A percentile compares a stretch with the other conserved stretches of the same genome.
phyloP scores from a whole-genome alignment of 2,797 vertebrate species.

The Cirrhinus mrigala region DNA sequence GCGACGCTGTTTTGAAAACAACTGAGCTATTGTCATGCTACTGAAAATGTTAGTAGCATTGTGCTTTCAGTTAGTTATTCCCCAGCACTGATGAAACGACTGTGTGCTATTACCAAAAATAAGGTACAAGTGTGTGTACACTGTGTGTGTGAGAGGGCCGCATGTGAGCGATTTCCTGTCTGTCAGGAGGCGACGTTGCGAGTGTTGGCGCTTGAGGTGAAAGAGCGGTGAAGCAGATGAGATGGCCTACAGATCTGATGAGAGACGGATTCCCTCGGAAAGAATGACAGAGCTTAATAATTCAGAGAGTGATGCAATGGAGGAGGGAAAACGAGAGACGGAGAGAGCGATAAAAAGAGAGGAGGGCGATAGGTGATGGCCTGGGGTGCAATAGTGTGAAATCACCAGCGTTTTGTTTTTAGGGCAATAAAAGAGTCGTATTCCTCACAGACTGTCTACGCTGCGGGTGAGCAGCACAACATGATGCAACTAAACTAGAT shows the following conservation, averaged over 20 bases:
- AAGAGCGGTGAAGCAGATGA: conserved; percentile 75
- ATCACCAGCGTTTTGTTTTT: conserved; percentile 29
- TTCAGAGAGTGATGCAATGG: conserved; percentile 67
- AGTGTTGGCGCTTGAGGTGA: conserved; percentile 67
- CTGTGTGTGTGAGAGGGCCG: conserved; percentile 48
- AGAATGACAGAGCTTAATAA: conserved; percentile 77
- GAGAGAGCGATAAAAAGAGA: conserved; percentile 38
- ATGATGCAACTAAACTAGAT: conserved; percentile 22
- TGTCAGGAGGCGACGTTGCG: conserved; percentile 71
- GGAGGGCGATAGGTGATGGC: conserved; percentile 37
- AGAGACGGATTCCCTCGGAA: conserved; percentile 71
- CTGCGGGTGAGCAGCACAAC: conserved; percentile 1
- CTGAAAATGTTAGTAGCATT: not conserved
- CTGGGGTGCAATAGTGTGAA: conserved; percentile 47
- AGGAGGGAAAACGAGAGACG: conserved; percentile 47
- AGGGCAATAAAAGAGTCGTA: not conserved
- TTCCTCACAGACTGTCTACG: not conserved
- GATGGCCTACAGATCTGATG: conserved; percentile 76
- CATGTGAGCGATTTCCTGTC: conserved; percentile 76
- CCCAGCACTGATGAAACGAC: not conserved
- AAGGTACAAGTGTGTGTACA: not conserved
- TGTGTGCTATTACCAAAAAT: not conserved
- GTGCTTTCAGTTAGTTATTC: not conserved
- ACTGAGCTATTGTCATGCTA: not conserved
- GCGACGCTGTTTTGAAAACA: not conserved